phyloP scores from a whole-genome alignment of 2,113 vertebrate genomes.

The Macrotis lagotis region DNA sequence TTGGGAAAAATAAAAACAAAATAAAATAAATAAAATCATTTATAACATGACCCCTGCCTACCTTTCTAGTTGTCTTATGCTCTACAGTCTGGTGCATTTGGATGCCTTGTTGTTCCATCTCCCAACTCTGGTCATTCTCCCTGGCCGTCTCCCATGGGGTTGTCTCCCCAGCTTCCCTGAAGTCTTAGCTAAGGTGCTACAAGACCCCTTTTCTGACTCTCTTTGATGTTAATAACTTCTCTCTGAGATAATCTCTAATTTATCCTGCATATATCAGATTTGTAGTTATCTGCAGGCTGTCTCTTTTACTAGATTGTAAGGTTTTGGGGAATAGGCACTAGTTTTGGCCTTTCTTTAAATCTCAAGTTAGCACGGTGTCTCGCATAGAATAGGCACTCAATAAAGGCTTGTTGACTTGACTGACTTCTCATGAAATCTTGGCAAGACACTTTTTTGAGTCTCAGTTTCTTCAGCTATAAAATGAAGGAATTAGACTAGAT shows the following conservation, averaged over 20 bases:
- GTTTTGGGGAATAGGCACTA: not conserved
- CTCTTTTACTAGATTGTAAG: not conserved
- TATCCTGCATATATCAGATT: not conserved
- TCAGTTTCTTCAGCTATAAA: not conserved
- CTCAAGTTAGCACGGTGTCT: not conserved
- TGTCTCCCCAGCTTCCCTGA: too few species aligned
- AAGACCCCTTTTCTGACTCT: not conserved
- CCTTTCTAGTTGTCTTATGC: not conserved
- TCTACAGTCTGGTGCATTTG: too few species aligned
- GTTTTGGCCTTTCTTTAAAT: not conserved
- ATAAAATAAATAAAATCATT: not conserved
- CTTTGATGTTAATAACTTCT: not conserved
- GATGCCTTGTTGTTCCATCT: too few species aligned
- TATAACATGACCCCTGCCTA: not conserved
- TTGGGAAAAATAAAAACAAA: too few species aligned
- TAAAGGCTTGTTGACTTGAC: not conserved
- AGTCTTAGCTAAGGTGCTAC: not conserved
- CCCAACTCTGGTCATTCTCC: too few species aligned
- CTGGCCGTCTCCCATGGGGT: too few species aligned
- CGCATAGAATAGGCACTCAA: not conserved
- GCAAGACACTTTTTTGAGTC: not conserved
- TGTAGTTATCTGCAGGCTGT: not conserved
- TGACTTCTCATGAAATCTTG: not conserved
- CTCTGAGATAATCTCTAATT: not conserved
- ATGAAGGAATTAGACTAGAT: not conserved